Base-by-base conservation (phyloP, 2,888 invertebrate genomes). In the Drosophila siamana region DNA sequence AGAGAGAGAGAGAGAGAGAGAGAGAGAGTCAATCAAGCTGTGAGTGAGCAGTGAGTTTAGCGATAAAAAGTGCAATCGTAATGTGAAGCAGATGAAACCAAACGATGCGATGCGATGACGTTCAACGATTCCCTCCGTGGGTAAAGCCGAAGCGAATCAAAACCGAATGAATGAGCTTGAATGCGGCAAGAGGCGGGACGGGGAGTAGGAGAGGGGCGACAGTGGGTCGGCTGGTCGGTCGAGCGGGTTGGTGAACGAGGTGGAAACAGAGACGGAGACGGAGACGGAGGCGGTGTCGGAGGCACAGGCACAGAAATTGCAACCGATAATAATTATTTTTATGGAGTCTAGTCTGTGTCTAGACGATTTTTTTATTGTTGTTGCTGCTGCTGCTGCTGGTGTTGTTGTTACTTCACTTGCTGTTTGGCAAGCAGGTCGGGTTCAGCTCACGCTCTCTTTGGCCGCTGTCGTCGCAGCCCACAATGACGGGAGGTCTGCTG, bases 261-360 rank as follows among this genome's bases (percentile, higher is more conserved):
- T n/a, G n/a, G n/a, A n/a, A n/a, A n/a, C n/a, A n/a, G n/a, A n/a
- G n/a, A n/a, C n/a, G n/a, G 16, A 24, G 41, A 19, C 54, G 11
- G 8, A 11, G 51, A 9, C 9, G 30, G 26, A 11, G 62, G 7
- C 24, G 11, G 4, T 16, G 41, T 4, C 38, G 33, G 50, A 26
- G 44, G 62, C 61, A 44, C 78, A 75, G 84, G 81, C 90, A 82
- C 88, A 91, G 91, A 91, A 91, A 92, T 91, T 91, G 91, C 91
- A 91, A 82, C 91, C 92, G 91, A 91, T 91, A 91, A 91, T 91
- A 91, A 91, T 91, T 91, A 91, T 91, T 92, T 91, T 91, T 91
- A 91, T 91, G 91, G 91, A 92, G 91, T 91, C 91, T 91, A 92
- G 91, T 91, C 91, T 91, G 80, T 89, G 91, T 91, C 91, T 91